These are phyloP conservation scores for Drosophila ezoana DNA, from an alignment of 2,888 invertebrate genomes.

Conservation along the genomic window DNA sequence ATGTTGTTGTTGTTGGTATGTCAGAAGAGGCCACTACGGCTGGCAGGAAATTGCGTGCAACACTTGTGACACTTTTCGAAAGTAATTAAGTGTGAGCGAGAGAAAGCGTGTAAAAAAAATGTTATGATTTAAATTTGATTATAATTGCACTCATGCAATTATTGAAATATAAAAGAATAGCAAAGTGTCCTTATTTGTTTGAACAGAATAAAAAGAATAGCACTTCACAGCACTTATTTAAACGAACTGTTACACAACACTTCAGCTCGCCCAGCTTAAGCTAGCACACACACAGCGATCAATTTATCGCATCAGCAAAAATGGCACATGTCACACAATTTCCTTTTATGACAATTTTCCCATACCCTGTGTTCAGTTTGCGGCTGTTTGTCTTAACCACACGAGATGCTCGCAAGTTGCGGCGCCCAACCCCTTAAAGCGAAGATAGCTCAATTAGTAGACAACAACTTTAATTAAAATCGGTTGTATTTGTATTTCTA, in stretches of 20 bases:
- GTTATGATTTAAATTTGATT: conserved; percentile 39
- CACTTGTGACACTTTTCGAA: conserved; percentile 50
- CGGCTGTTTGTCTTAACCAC: conserved; percentile 18
- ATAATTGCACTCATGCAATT: conserved; percentile 35
- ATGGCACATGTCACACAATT: conserved; percentile 31
- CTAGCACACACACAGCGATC: too few species aligned
- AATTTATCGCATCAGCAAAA: conserved; percentile 29
- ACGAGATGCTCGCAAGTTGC: background rate
- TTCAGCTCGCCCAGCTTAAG: too few species aligned
- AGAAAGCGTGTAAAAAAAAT: conserved; percentile 15
- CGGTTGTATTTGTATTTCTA: conserved; percentile 15
- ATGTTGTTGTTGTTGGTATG: conserved; percentile 17
- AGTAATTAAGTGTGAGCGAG: conserved; percentile 56
- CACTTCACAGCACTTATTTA: conserved; percentile 5
- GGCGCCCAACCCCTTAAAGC: background rate
- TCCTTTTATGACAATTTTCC: conserved; percentile 23
- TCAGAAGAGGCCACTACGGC: conserved; percentile 18
- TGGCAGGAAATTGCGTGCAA: conserved; percentile 35
- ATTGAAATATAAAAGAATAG: background rate
- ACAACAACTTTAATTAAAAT: conserved; percentile 61
- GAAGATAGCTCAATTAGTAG: conserved; percentile 18
- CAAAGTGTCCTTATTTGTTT: background rate
- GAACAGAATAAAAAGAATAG: background rate
- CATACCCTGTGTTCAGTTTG: conserved; percentile 16
- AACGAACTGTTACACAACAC: conserved; percentile 9